These are phyloP conservation scores for Ia io DNA, from an alignment of 2,113 vertebrate genomes.

Conservation along the genomic window DNA sequence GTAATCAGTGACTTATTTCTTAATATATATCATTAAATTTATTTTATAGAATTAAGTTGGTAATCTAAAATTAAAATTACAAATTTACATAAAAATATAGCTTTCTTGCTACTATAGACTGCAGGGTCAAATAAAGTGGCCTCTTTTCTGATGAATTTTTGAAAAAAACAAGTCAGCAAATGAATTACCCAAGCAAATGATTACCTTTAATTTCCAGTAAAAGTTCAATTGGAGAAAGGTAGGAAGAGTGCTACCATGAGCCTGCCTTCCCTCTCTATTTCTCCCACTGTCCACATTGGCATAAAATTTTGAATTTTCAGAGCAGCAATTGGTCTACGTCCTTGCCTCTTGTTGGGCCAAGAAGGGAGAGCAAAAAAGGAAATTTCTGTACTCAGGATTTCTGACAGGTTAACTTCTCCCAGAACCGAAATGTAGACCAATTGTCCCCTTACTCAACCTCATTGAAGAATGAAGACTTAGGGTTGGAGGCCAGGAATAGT, in stretches of 20 bases:
- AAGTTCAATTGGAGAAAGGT: background rate
- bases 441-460: background rate
- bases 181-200: background rate
- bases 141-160: background rate
- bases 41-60: background rate
- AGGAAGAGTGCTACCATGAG: background rate
- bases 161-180: background rate
- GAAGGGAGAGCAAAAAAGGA: background rate
- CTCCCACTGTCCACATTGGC: background rate
- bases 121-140: background rate
- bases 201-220: background rate
- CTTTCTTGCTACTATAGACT: background rate
- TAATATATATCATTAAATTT: background rate
- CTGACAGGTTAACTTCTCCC: background rate
- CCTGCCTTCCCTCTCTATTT: background rate
- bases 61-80: background rate
- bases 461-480: background rate
- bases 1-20: background rate
- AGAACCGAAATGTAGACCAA: background rate
- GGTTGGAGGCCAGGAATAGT: background rate
- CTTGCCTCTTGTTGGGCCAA: background rate
- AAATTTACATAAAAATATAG: background rate
- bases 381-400: background rate
- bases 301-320: background rate
- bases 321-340: background rate